Evolutionary conservation across 2,113 vertebrate species (phyloP).

Genomic region (Holacanthus passer): DNA sequence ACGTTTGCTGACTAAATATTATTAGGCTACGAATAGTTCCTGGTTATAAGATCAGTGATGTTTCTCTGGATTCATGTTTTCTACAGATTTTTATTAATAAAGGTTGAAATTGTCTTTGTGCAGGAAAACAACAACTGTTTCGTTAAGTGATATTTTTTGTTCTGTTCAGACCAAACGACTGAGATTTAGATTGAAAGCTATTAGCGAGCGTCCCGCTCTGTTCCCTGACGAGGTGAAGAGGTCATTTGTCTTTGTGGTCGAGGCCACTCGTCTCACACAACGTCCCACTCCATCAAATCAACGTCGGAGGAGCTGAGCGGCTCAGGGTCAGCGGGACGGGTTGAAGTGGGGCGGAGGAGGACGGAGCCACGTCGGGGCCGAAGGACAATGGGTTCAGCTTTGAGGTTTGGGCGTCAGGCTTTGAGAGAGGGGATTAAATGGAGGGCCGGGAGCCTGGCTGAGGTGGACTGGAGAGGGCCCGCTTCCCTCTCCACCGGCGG

Average conservation of each 20-base stretch:
- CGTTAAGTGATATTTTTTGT: too few species aligned
- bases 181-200: background rate
- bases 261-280: conserved; percentile 18
- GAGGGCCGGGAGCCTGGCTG: conserved; percentile 23
- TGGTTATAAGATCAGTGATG: too few species aligned
- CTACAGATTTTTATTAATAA: too few species aligned
- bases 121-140: too few species aligned
- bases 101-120: too few species aligned
- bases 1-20: too few species aligned
- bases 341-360: conserved; percentile 8
- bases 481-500: conserved; percentile 5
- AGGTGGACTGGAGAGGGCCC: conserved; percentile 25
- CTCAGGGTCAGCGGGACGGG: background rate
- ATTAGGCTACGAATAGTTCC: too few species aligned
- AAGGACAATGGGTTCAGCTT: conserved; percentile 21
- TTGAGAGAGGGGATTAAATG: conserved; percentile 51
- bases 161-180: too few species aligned
- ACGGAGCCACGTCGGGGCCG: background rate
- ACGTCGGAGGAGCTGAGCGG: background rate
- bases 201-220: too few species aligned
- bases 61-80: too few species aligned
- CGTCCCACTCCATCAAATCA: conserved; percentile 33
- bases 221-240: conserved; percentile 8
- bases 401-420: conserved; percentile 40
- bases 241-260: background rate